These are phyloP conservation scores for Naso thynnoides DNA, from an alignment of 2,797 vertebrate genomes.

Conservation along the genomic window DNA sequence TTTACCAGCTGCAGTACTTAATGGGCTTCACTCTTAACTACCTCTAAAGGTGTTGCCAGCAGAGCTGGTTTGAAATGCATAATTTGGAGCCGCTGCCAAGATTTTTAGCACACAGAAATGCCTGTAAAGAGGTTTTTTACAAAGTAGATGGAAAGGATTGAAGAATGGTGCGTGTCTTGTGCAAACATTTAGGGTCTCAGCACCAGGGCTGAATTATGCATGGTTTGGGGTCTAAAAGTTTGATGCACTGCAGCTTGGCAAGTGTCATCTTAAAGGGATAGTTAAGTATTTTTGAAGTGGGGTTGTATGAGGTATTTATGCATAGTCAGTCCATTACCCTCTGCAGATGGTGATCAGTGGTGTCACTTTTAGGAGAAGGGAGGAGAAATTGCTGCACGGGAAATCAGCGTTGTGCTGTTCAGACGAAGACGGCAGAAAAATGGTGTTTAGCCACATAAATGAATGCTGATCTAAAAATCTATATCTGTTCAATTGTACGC, in stretches of 20 bases:
- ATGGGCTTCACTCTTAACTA: not conserved
- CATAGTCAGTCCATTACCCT: too few relatives aligned
- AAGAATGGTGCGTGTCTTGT: constrained; percentile 22
- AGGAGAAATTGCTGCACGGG: too few relatives aligned
- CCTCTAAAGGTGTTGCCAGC: constrained; percentile 3
- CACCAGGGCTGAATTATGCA: constrained; percentile 63
- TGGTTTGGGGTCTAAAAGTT: constrained; percentile 56
- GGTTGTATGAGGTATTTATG: too few relatives aligned
- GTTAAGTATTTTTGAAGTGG: too few relatives aligned
- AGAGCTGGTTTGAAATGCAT: constrained; percentile 11
- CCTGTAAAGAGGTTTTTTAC: constrained; percentile 18
- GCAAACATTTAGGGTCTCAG: constrained; percentile 39
- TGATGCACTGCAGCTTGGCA: constrained; percentile 66
- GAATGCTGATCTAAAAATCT: too few relatives aligned
- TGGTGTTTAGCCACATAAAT: too few relatives aligned
- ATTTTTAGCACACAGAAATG: not conserved
- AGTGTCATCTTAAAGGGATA: constrained; percentile 64
- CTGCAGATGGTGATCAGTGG: too few relatives aligned
- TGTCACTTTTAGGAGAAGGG: too few relatives aligned
- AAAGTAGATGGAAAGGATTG: constrained; percentile 23
- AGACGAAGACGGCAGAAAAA: too few relatives aligned
- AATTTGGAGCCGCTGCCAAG: not conserved
- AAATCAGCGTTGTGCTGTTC: too few relatives aligned
- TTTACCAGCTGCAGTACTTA: not conserved
- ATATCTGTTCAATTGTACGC: too few relatives aligned